A percentile compares a stretch with the other conserved stretches of the same genome.
These are phyloP conservation scores for Pilophorus perplexus DNA, from an alignment of 2,888 invertebrate species.

Conservation along the genomic window DNA sequence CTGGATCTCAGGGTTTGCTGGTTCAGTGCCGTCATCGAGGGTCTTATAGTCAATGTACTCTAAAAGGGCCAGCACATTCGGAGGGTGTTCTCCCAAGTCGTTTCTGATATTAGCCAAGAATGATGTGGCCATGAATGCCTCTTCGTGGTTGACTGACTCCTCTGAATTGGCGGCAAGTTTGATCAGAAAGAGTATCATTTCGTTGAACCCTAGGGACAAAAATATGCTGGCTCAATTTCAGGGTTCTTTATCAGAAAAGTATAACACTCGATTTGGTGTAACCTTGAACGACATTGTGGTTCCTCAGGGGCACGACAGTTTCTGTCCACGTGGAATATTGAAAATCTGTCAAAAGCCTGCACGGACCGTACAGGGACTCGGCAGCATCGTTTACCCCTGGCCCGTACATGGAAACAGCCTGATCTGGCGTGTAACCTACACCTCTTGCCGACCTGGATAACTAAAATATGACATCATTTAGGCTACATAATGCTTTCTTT, in stretches of 20 bases:
- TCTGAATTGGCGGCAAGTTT: slow-evolving; percentile 33
- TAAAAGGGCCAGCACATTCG: slow-evolving; percentile 39
- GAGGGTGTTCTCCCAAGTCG: slow-evolving; percentile 40
- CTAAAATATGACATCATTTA: no score
- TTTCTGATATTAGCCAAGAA: slow-evolving; percentile 41
- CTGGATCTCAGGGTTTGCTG: no score
- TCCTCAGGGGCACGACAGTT: slow-evolving; percentile 11
- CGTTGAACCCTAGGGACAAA: slow-evolving; percentile 34
- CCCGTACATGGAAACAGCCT: slow-evolving; percentile 8
- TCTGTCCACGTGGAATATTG: slow-evolving; percentile 41
- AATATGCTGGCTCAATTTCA: not conserved
- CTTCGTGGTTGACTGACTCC: slow-evolving; percentile 37
- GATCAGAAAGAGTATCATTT: slow-evolving; percentile 24
- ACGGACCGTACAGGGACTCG: slow-evolving; percentile 10
- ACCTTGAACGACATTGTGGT: slow-evolving; percentile 30
- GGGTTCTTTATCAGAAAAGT: not conserved
- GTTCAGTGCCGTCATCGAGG: slow-evolving; percentile 21
- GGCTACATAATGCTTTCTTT: no score
- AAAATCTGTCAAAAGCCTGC: slow-evolving; percentile 18
- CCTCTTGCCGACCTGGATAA: slow-evolving; percentile 11
- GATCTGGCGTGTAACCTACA: slow-evolving; percentile 4
- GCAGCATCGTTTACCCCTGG: slow-evolving; percentile 21
- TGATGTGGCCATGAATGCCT: slow-evolving; percentile 18
- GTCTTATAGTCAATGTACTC: slow-evolving; percentile 38
- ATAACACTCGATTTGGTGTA: not conserved